These are phyloP conservation scores for Phylloscopus collybita DNA, from an alignment of 2,797 vertebrate species.

Conservation along the genomic window DNA sequence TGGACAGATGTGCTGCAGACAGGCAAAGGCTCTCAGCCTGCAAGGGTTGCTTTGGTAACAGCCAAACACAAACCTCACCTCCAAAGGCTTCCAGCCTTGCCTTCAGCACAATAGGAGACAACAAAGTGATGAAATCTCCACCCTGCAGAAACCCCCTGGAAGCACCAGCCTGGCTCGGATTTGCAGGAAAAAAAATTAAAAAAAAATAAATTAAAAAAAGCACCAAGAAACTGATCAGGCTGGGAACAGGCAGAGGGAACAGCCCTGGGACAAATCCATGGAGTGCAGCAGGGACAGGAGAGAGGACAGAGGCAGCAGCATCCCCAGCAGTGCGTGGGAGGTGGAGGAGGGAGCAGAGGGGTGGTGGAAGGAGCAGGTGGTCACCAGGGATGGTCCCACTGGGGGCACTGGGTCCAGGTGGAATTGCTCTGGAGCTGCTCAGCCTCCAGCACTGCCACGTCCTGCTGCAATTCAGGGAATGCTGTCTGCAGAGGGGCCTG, in stretches of 20 bases:
- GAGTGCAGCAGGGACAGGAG: not conserved
- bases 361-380: not conserved
- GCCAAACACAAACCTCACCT: conserved; percentile 28
- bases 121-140: not conserved
- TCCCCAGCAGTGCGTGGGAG: not conserved
- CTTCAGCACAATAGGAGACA: not conserved
- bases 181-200: not conserved
- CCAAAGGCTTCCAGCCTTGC: not conserved
- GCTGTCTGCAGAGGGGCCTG: not conserved
- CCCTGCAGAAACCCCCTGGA: not conserved
- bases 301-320: not conserved
- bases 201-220: not conserved
- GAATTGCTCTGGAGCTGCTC: not conserved
- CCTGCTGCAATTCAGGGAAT: not conserved
- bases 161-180: not conserved
- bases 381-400: not conserved
- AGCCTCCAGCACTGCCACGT: not conserved
- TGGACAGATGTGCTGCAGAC: conserved; percentile 7
- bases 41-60: not conserved
- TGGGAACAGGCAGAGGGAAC: not conserved
- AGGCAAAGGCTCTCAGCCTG: not conserved
- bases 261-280: not conserved
- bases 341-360: not conserved
- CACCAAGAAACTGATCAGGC: not conserved
- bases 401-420: fast-evolving